A percentile compares a stretch with the other conserved stretches of the same genome.
Evolutionary conservation across 2,797 vertebrate species (phyloP).

Genomic region (Ctenosaura bakeri): DNA sequence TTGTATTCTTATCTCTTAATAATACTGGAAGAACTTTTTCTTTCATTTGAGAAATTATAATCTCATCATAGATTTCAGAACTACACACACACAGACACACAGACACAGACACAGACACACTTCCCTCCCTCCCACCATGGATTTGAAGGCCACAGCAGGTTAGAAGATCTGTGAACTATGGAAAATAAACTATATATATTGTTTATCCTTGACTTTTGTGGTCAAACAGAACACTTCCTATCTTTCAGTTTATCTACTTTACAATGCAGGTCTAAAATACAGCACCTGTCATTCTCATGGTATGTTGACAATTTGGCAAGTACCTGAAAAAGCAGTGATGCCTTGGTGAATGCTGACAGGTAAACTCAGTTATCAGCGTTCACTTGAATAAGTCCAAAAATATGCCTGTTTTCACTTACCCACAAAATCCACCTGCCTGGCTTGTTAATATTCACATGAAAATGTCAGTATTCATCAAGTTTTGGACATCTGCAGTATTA

Average conservation of each 20-base stretch:
- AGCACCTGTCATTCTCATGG: not conserved
- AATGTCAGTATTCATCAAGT: not conserved
- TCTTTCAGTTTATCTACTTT: not conserved
- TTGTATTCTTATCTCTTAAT: not conserved
- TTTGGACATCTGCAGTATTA: not conserved
- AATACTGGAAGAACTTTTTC: not conserved
- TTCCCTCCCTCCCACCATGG: not conserved
- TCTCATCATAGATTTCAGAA: fast-evolving
- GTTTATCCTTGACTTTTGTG: not conserved
- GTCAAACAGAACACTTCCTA: not conserved
- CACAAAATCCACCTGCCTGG: not conserved
- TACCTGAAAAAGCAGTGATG: not conserved
- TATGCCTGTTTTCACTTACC: not conserved
- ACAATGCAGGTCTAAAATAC: not conserved
- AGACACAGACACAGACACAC: too few species aligned
- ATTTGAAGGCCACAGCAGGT: not conserved
- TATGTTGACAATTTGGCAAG: not conserved
- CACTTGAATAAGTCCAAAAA: not conserved
- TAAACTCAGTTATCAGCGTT: not conserved
- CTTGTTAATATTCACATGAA: not conserved
- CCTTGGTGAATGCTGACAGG: not conserved
- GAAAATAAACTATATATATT: not conserved
- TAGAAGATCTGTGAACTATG: not conserved
- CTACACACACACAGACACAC: too few species aligned
- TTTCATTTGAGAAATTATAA: not conserved